Base-by-base conservation (phyloP, 2,797 vertebrate species). In the Fistularia commersonii region DNA sequence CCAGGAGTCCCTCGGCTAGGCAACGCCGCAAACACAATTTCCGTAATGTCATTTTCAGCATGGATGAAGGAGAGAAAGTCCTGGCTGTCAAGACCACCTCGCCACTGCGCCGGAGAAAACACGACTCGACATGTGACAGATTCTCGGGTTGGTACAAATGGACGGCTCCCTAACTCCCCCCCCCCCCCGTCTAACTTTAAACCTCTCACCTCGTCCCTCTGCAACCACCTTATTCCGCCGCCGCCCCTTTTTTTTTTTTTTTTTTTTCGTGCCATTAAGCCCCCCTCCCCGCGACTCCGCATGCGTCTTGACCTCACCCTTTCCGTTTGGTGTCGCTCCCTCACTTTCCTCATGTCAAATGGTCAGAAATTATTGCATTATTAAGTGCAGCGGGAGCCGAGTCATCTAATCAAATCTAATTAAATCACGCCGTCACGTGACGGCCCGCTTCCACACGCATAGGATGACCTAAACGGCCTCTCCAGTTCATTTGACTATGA, bases 11-110 rank as follows among this genome's bases (percentile, higher is more conserved):
- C 87, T 53, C 52, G 72, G 67, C 73, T 68, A 64, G 84, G 91
- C 90, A 86, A 88, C 83, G 86, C 89, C 90, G 78, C 89, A 94
- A 98, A 96, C 93, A 93, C 93, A 93, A 97, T 95, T 97, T 97
- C 92, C 89, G 81, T 97, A 98, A 97, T 97, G 93, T 96, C 91
- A 96, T 97, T 98, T 96, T 88, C 89, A 80, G 89, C 89, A 85
- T 82, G 89, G 90, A 93, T 78, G 94, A 93, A 92, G 84, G 88
- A 76, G 86, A 85, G 77, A 84, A 87, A 86, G 87, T 92, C 91
- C 88, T 89, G 87, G 89, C 93, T 96, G 96, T 97, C 95, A 92
- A 86, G 84, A 86, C 80, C 86, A 74, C 89, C 90, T 93, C 87
- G 85, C 54, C 84, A 31, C 58, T 77, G 80, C 82, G 66, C 80